phyloP scores from a whole-genome alignment of 2,113 vertebrate genomes.

The Chrysochloris asiatica region DNA sequence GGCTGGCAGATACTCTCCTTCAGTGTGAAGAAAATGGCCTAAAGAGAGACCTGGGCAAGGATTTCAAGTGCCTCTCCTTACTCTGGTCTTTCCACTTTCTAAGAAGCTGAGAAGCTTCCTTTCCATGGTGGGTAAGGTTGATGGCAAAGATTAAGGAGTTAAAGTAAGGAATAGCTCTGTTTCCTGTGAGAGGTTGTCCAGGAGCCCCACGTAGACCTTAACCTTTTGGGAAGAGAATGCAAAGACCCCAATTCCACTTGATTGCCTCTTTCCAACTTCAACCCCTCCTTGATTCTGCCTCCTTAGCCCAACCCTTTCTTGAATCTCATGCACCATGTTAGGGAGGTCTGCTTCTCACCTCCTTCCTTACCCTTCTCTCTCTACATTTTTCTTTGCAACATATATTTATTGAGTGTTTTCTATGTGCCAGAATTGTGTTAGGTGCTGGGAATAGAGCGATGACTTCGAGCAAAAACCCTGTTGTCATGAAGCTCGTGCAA shows the following conservation, averaged over 20 bases:
- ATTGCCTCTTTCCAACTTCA: not conserved
- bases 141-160: not conserved
- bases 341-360: not conserved
- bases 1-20: not conserved
- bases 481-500: too few relatives aligned
- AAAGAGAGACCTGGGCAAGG: fast-evolving
- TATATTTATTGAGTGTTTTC: not conserved
- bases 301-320: not conserved
- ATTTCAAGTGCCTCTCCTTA: not conserved
- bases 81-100: not conserved
- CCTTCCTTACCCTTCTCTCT: too few relatives aligned
- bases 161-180: not conserved
- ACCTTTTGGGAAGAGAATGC: not conserved
- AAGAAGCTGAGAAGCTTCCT: not conserved
- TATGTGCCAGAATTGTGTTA: not conserved
- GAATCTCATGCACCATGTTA: not conserved
- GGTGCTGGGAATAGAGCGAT: not conserved
- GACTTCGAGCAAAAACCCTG: too few relatives aligned
- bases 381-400: not conserved
- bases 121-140: not conserved
- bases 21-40: too few relatives aligned
- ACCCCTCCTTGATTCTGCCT: not conserved
- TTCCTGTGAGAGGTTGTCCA: not conserved
- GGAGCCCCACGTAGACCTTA: not conserved
- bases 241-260: not conserved